Conservation (phyloP, 2,888 invertebrate genomes). For the Mactromeris polynyma region DNA sequence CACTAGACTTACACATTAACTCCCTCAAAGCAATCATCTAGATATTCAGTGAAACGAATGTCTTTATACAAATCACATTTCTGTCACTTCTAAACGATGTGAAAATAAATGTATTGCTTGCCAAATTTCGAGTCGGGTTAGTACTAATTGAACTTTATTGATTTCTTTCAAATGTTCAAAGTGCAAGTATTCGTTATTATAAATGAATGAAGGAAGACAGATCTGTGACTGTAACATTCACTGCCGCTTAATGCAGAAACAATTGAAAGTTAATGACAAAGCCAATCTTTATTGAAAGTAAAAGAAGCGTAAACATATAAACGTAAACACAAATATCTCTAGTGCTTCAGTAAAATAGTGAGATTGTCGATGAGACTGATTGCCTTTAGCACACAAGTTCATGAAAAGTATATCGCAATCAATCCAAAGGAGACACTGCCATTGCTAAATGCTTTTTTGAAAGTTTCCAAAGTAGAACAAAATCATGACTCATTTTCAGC, state of each 20-base stretch:
- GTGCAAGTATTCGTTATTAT: not conserved
- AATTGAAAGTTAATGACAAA: conserved; percentile 2
- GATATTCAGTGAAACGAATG: not conserved
- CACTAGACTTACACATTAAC: no score
- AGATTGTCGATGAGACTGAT: not conserved
- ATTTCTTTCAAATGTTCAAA: not conserved
- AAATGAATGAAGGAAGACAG: not conserved
- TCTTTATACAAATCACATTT: not conserved
- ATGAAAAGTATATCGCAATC: no score
- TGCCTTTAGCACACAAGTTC: no score
- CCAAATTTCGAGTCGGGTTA: not conserved
- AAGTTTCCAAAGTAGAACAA: no score
- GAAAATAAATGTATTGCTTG: not conserved
- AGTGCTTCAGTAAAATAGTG: not conserved
- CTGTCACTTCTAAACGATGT: not conserved
- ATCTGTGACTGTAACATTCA: not conserved
- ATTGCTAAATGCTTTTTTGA: no score
- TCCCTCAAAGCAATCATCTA: not conserved
- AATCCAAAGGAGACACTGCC: no score
- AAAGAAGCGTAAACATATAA: not conserved
- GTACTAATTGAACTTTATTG: not conserved
- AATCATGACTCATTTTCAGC: no score
- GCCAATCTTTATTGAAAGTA: conserved; percentile 20
- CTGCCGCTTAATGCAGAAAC: not conserved
- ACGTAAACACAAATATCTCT: not conserved